Percentiles rank a stretch among this genome's conserved stretches.
These are phyloP conservation scores for Scaptomyza caliginosa DNA, from an alignment of 2,888 invertebrate genomes.

Conservation along the genomic window DNA sequence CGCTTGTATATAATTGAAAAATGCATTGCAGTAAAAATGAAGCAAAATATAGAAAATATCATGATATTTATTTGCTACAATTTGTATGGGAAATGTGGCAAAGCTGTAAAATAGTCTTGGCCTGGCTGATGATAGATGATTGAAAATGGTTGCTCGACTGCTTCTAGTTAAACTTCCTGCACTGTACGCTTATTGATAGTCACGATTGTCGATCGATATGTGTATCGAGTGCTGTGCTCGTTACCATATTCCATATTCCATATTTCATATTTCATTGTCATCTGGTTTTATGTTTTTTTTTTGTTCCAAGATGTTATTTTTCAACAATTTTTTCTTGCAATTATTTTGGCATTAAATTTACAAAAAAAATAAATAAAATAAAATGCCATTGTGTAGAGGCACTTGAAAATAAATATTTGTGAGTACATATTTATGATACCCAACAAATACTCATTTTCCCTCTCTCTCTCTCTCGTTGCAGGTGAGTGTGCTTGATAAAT, in stretches of 20 bases:
- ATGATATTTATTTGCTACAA: slow-evolving; percentile 42
- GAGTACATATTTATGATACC: slow-evolving; percentile 9
- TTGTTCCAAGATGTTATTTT: no score
- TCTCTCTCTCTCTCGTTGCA: slow-evolving; percentile 45
- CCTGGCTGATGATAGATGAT: not conserved
- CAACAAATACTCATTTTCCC: slow-evolving; percentile 23
- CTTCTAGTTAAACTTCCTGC: not conserved
- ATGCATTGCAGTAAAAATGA: slow-evolving; percentile 71
- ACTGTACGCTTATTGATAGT: slow-evolving; percentile 29
- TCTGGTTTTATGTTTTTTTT: slow-evolving; percentile 19
- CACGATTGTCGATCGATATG: slow-evolving; percentile 43
- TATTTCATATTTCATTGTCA: slow-evolving; percentile 51
- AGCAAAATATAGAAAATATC: slow-evolving; percentile 33
- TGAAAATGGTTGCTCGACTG: not conserved
- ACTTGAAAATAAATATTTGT: slow-evolving; percentile 9
- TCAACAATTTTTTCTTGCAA: slow-evolving; percentile 26
- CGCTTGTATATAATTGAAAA: slow-evolving; percentile 62
- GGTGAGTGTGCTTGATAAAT: slow-evolving; percentile 59
- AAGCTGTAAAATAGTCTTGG: slow-evolving; percentile 1
- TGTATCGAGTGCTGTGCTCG: slow-evolving; percentile 28
- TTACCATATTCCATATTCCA: slow-evolving; percentile 46
- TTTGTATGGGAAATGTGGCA: slow-evolving; percentile 40
- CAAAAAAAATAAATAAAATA: no score
- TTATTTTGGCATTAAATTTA: slow-evolving; percentile 39
- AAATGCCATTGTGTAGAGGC: slow-evolving; percentile 1